Percentiles rank a stretch among this genome's conserved stretches.
phyloP scores from a whole-genome alignment of 2,797 vertebrate species.

The Spatula versicolor region DNA sequence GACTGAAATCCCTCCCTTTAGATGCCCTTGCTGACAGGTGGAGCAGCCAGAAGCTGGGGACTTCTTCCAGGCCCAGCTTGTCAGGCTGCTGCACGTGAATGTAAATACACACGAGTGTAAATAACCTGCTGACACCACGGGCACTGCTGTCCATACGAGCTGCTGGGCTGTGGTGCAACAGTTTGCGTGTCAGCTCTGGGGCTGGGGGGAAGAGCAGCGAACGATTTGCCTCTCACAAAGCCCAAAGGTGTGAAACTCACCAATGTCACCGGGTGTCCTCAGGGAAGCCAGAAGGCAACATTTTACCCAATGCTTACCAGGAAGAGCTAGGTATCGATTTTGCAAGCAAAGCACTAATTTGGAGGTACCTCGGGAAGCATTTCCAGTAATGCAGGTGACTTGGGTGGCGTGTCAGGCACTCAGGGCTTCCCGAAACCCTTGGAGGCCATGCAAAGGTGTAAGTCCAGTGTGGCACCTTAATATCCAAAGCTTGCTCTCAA shows the following conservation, averaged over 20 bases:
- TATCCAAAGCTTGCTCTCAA: neutral
- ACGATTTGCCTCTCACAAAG: neutral
- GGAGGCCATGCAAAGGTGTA: too few species aligned
- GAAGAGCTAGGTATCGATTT: slow-evolving; percentile 38
- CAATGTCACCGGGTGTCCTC: neutral
- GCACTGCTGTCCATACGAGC: neutral
- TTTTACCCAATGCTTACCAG: neutral
- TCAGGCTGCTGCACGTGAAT: neutral
- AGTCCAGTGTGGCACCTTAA: neutral
- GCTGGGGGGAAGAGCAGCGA: fast-evolving
- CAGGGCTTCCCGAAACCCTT: slow-evolving; percentile 16
- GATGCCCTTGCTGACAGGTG: neutral
- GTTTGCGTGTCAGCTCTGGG: slow-evolving; percentile 1
- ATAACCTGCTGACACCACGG: neutral
- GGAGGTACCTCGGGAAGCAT: neutral
- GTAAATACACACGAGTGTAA: neutral
- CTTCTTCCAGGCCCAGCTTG: slow-evolving; percentile 23
- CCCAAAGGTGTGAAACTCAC: neutral
- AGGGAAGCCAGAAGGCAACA: neutral
- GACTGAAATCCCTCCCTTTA: slow-evolving; percentile 8
- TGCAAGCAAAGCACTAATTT: neutral
- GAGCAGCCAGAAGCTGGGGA: neutral
- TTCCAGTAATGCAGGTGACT: neutral
- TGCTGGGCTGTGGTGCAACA: neutral
- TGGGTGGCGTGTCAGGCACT: neutral